Conservation (phyloP, 2,888 invertebrate genomes). For the Diaprepes abbreviatus region DNA sequence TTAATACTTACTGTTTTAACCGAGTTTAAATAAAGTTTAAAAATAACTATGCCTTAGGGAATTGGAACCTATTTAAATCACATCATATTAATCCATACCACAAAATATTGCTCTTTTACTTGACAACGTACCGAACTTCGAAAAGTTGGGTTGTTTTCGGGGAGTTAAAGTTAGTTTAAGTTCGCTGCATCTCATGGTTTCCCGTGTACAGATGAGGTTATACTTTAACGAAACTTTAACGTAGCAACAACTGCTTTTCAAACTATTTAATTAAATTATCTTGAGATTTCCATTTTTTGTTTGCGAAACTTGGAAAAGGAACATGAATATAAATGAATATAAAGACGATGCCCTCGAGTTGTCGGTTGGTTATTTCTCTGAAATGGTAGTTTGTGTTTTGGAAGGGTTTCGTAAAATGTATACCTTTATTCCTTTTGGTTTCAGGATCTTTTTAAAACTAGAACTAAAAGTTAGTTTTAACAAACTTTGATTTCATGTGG, state of each 20-base stretch:
- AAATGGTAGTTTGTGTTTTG: constrained; percentile 37
- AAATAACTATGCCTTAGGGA: not conserved
- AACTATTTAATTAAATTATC: constrained; percentile 34
- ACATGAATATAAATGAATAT: constrained; percentile 38
- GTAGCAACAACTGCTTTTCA: constrained; percentile 33
- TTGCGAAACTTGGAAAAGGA: constrained; percentile 18
- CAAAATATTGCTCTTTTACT: constrained; percentile 28
- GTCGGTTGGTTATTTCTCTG: constrained; percentile 32
- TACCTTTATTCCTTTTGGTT: constrained; percentile 20
- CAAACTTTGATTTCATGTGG: not conserved
- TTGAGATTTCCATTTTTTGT: constrained; percentile 20
- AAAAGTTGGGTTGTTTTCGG: constrained; percentile 34
- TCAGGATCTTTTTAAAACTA: constrained; percentile 6
- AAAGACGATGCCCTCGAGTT: constrained; percentile 40
- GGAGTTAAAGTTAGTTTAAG: constrained; percentile 28
- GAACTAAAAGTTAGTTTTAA: not conserved
- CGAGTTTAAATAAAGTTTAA: too few relatives aligned
- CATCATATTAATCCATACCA: constrained; percentile 28
- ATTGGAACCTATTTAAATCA: not conserved
- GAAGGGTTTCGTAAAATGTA: constrained; percentile 27
- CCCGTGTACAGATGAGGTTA: constrained; percentile 27
- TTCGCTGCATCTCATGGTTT: constrained; percentile 30
- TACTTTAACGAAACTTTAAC: constrained; percentile 36
- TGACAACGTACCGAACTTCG: constrained; percentile 26
- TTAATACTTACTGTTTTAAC: too few relatives aligned